Conservation (phyloP, 2,888 invertebrate genomes). For the Lottia gigantea region DNA sequence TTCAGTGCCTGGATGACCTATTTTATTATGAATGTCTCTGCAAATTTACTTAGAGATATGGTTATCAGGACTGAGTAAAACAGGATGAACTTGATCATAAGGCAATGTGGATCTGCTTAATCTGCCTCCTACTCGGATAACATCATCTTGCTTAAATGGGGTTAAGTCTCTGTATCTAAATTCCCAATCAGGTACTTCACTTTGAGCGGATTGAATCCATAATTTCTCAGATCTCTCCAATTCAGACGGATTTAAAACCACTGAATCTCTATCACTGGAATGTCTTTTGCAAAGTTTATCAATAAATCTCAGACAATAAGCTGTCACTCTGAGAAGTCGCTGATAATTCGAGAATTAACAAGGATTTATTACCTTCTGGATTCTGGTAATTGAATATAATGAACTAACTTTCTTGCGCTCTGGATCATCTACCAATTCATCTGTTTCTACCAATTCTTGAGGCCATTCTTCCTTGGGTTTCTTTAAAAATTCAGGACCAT, state of each 20-base stretch:
- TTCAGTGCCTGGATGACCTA: conserved; percentile 15
- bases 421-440: background rate
- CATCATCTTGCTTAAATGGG: conserved; percentile 10
- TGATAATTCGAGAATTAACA: conserved; percentile 10
- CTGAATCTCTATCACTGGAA: background rate
- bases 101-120: conserved; percentile 6
- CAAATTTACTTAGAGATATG: conserved; percentile 12
- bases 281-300: background rate
- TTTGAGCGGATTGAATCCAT: conserved; percentile 15
- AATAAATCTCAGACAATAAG: conserved; percentile 17
- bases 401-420: background rate
- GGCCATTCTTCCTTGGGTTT: conserved; percentile 15
- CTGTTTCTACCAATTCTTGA: background rate
- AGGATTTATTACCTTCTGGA: conserved; percentile 7
- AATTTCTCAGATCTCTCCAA: conserved; percentile 10
- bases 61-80: conserved; percentile 2
- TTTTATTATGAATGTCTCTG: conserved; percentile 14
- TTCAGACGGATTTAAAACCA: background rate
- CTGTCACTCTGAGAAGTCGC: conserved; percentile 17
- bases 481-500: conserved; percentile 19
- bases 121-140: conserved; percentile 20
- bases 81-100: conserved; percentile 16
- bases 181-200: conserved; percentile 11
- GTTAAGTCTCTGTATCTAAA: conserved; percentile 9
- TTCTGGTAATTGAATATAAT: conserved; percentile 1